Base-by-base conservation (phyloP, 2,797 vertebrate genomes). In the Coendou prehensilis region DNA sequence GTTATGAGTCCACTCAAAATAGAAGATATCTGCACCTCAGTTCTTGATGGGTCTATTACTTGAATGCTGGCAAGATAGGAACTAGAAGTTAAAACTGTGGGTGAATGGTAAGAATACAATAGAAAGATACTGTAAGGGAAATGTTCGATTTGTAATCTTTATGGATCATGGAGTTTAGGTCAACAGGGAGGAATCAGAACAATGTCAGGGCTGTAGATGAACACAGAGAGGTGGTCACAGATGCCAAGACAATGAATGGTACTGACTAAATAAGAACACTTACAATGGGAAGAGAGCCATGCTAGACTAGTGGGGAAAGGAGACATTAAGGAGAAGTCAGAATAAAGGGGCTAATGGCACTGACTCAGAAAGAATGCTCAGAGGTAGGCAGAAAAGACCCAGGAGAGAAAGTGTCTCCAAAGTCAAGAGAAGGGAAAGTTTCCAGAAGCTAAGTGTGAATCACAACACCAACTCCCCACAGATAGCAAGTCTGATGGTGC, bases 211-310 rank as follows among this genome's bases (percentile, higher is more conserved):
- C 30, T 61, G 5, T 0, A 11, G 26, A 78, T 23, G 37, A 83
- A 14, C 4, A 10, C 0, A 10, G 18, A 52, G 2, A 79, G 26
- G 30, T 45, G 20, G 28, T 17, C 76, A 17, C 0, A 33, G n/a
- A 61, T 2, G 8, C 45, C n/a, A 9, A 13, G 10, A 73, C 13
- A 93, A 81, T 15, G 11, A 71, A 23, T 18, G 28, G 30, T 17
- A 71, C 2, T 4, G 26, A 79, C 17, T 0, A 17, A 37, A 73
- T 80, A 64, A 71, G 73, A 73, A 45, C 22, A 54, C 2, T 7
- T 0, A 30, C 23, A 59, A 67, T n/a, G 45, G 10, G 23, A 64
- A 76, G 76, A 82, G 33, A 84, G 4, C 13, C 11, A 47, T 47
- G 17, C 9, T 54, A 76, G 47, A 64, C 13, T 14, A 71, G 54